Evolutionary conservation across 2,113 vertebrate species (phyloP).

Genomic region (Psophia crepitans): DNA sequence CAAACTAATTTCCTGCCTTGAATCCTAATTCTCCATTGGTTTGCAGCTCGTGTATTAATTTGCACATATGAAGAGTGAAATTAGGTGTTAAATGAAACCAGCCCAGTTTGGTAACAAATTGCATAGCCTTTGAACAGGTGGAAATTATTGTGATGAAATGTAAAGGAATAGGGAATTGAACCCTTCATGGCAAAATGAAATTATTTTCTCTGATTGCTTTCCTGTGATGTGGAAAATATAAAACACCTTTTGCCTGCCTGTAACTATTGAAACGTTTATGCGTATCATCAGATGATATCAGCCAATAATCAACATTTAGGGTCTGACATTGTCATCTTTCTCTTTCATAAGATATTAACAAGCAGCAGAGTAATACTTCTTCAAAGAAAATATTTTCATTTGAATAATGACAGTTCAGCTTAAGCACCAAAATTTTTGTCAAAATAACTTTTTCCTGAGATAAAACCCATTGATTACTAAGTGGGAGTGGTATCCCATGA

Average conservation of each 20-base stretch:
- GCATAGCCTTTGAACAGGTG: not conserved
- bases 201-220: not conserved
- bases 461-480: not conserved
- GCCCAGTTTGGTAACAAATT: not conserved
- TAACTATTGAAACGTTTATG: not conserved
- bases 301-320: not conserved
- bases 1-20: not conserved
- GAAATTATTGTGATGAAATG: not conserved
- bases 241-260: not conserved
- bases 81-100: slow-evolving; percentile 31
- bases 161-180: not conserved
- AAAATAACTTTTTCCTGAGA: not conserved
- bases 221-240: not conserved
- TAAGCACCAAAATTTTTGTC: not conserved
- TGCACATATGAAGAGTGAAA: not conserved
- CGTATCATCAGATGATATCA: not conserved
- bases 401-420: not conserved
- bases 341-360: not conserved
- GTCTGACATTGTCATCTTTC: not conserved
- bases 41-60: not conserved
- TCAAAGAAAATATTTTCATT: not conserved
- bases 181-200: not conserved
- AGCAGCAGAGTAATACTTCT: not conserved
- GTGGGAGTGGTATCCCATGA: not conserved
- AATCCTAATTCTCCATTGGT: not conserved